These are phyloP conservation scores for Corythornis leucogaster DNA, from an alignment of 2,797 vertebrate species.

Conservation along the genomic window DNA sequence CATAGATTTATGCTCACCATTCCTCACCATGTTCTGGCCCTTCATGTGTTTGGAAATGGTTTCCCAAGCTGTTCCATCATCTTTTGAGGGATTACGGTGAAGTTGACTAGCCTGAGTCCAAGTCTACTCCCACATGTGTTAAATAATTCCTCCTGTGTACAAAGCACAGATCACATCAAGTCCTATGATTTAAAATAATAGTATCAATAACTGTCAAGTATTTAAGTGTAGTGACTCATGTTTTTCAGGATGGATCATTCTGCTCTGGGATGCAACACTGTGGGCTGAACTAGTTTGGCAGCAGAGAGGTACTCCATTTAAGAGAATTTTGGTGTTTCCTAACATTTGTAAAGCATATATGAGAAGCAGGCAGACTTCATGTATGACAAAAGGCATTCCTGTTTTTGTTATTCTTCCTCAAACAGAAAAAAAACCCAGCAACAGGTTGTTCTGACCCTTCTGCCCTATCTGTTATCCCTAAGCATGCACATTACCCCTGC, in stretches of 20 bases:
- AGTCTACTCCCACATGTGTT: not conserved
- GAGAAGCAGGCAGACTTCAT: not conserved
- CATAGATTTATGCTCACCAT: not conserved
- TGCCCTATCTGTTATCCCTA: not conserved
- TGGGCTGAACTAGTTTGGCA: not conserved
- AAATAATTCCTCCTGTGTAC: not conserved
- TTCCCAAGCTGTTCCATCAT: not conserved
- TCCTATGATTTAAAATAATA: not conserved
- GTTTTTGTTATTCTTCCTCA: not conserved
- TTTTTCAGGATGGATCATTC: not conserved
- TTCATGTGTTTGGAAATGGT: not conserved
- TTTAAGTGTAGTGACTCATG: not conserved
- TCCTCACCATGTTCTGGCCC: not conserved
- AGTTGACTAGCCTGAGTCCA: not conserved
- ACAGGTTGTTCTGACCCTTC: not conserved
- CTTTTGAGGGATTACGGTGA: not conserved
- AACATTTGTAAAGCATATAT: not conserved
- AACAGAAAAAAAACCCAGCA: not conserved
- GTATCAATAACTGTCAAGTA: not conserved
- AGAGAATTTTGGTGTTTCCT: not conserved
- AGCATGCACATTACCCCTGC: accelerated
- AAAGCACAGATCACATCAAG: not conserved
- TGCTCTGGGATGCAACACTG: not conserved
- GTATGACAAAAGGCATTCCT: not conserved
- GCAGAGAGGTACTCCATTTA: not conserved